These are phyloP conservation scores for Apeltes quadracus DNA, from an alignment of 2,113 vertebrate species.

Conservation along the genomic window DNA sequence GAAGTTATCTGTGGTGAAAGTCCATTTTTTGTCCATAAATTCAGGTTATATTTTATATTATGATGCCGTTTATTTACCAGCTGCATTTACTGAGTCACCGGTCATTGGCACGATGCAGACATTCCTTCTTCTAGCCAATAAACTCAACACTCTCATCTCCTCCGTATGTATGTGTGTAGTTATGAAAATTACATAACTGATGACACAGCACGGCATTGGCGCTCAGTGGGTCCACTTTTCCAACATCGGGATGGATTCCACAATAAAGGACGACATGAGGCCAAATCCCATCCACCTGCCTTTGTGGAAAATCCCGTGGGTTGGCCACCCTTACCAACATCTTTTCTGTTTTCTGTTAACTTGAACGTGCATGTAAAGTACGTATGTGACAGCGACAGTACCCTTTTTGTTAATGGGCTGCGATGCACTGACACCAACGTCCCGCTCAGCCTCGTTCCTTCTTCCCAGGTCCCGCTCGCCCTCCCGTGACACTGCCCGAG, in stretches of 20 bases:
- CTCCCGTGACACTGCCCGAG: slow-evolving; percentile 35
- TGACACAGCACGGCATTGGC: slow-evolving; percentile 2
- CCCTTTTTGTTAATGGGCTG: neutral
- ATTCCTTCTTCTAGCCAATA: neutral
- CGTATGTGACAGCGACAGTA: slow-evolving; percentile 3
- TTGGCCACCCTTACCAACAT: neutral
- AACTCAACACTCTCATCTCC: slow-evolving; percentile 7
- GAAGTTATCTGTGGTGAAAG: neutral
- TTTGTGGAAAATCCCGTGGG: neutral
- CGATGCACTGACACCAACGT: neutral
- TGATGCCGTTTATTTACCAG: neutral
- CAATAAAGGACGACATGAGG: neutral
- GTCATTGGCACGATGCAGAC: slow-evolving; percentile 2
- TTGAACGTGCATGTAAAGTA: neutral
- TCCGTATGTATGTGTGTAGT: slow-evolving; percentile 9
- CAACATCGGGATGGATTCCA: neutral
- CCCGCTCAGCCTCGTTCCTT: neutral
- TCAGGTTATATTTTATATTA: too few relatives aligned
- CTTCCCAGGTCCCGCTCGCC: neutral
- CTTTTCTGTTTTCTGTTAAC: neutral
- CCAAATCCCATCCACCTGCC: neutral
- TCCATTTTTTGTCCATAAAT: too few relatives aligned
- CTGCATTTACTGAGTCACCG: neutral
- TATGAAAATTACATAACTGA: slow-evolving; percentile 12
- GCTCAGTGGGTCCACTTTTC: neutral